Percentiles rank a stretch among this genome's conserved stretches.
Evolutionary conservation across 2,113 vertebrate species (phyloP).

Genomic region (Platichthys flesus): DNA sequence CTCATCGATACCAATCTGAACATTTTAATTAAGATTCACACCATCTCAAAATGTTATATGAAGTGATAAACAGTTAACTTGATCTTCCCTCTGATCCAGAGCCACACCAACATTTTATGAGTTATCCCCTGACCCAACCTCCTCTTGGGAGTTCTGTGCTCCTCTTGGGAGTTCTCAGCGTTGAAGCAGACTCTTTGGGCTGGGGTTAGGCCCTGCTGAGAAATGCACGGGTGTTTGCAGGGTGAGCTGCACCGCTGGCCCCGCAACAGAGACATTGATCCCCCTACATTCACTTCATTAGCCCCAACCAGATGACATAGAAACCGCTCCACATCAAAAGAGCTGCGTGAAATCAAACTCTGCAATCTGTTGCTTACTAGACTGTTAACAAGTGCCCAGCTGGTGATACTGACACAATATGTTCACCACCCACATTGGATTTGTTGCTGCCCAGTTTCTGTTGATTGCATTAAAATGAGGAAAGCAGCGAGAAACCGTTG

Average conservation of each 20-base stretch:
- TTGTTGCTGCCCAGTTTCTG: constrained; percentile 8
- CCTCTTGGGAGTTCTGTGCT: constrained; percentile 30
- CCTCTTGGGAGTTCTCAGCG: constrained; percentile 36
- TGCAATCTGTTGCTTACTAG: constrained; percentile 19
- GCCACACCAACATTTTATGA: too few species aligned
- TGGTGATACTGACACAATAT: constrained; percentile 42
- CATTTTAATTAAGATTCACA: too few species aligned
- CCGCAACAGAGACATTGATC: constrained; percentile 54
- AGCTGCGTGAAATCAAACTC: constrained; percentile 42
- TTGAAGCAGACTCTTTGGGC: constrained; percentile 37
- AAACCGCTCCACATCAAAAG: constrained; percentile 52
- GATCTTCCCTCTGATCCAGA: too few species aligned
- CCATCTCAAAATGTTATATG: too few species aligned
- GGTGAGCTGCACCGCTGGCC: constrained; percentile 12
- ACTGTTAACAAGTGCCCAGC: constrained; percentile 34
- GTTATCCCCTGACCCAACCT: not conserved
- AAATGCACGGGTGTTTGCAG: constrained; percentile 34
- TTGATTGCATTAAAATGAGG: not conserved
- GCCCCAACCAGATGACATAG: constrained; percentile 45
- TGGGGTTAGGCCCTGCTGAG: constrained; percentile 2
- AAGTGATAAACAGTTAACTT: too few species aligned
- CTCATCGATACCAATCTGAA: too few species aligned
- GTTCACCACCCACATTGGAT: constrained; percentile 31
- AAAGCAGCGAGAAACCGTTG: not conserved
- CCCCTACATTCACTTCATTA: constrained; percentile 39